Evolutionary conservation across 2,888 invertebrate species (phyloP), one percentile per base, ranked within the genome.

Genomic region (Drosophila melanosoma): DNA sequence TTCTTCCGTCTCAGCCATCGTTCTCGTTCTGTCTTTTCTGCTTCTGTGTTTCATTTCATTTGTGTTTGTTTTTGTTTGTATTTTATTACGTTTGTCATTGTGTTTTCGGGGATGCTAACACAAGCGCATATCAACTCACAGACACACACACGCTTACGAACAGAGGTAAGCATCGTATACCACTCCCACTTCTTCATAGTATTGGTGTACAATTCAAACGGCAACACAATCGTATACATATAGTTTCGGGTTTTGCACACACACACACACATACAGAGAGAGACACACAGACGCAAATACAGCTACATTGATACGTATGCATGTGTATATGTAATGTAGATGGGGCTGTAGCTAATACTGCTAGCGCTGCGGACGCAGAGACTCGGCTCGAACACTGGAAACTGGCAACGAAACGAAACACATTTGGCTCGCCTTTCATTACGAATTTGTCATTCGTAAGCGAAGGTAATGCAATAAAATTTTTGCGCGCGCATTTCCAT

Each of bases 401-500:
- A 84, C 82, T 80, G 74, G 86, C 86, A 83, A 85, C 85, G 84
- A 84, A 88, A 81, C 81, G 81, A 87, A 84, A 87, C 80, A 83
- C 83, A 86, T 85, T 85, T 80, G 87, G 88, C 73, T 87, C 86
- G 88, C 86, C 89, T 91, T 90, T 91, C 91, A 91, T 91, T 91
- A 91, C 91, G 92, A 91, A 91, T 91, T 91, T 91, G 91, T 91
- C 91, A 91, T 91, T 91, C 90, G 92, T 90, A 91, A 90, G 92
- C 90, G 91, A 91, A 92, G 91, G 92, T 91, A 92, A 91, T 91
- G 91, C 89, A 91, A 91, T 92, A 87, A 90, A 87, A 89, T 77
- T 83, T 86, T 89, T 89, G 87, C 88, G 89, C 86, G 86, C 89
- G 86, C 89, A 87, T 87, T 89, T 86, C 77, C 74, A 74, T 71